Conservation (phyloP, 2,888 invertebrate genomes). For the Clivina fossor region DNA sequence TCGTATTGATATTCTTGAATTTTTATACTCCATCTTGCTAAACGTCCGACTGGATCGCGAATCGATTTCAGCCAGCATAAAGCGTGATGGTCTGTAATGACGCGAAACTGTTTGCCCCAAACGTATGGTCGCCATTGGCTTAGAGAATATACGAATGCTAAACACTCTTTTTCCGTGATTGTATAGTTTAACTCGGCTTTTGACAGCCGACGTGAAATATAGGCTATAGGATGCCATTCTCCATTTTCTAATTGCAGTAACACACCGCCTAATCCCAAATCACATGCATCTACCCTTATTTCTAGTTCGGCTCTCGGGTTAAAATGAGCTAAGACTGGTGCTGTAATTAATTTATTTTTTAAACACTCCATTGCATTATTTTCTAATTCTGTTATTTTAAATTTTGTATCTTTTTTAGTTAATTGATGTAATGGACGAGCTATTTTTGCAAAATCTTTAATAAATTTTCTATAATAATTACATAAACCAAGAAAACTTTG, state of each 20-base stretch:
- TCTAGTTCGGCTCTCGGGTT: conserved; percentile 37
- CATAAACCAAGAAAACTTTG: conserved; percentile 36
- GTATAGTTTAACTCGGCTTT: conserved; percentile 33
- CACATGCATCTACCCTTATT: conserved; percentile 47
- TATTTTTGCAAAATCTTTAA: conserved; percentile 40
- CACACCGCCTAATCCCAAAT: conserved; percentile 45
- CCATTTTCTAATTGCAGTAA: conserved; percentile 43
- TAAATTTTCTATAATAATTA: conserved; percentile 44
- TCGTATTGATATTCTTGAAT: conserved; percentile 35
- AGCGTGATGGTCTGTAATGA: conserved; percentile 20
- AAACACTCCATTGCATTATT: conserved; percentile 34
- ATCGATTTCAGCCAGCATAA: conserved; percentile 28
- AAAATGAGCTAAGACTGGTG: conserved; percentile 41
- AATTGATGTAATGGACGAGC: conserved; percentile 39
- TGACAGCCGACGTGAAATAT: conserved; percentile 27
- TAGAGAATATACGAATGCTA: conserved; percentile 10
- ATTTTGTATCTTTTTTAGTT: conserved; percentile 28
- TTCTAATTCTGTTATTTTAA: conserved; percentile 34
- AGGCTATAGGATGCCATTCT: conserved; percentile 46
- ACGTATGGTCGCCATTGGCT: conserved; percentile 11
- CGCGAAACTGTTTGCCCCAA: conserved; percentile 11
- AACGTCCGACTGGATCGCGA: conserved; percentile 22
- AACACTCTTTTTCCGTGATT: conserved; percentile 32
- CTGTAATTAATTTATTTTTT: conserved; percentile 40
- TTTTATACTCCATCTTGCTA: conserved; percentile 35